Conservation (phyloP, 30 jellyfish, hydroid and myxozoan genomes). For the Catostylus mosaicus region DNA sequence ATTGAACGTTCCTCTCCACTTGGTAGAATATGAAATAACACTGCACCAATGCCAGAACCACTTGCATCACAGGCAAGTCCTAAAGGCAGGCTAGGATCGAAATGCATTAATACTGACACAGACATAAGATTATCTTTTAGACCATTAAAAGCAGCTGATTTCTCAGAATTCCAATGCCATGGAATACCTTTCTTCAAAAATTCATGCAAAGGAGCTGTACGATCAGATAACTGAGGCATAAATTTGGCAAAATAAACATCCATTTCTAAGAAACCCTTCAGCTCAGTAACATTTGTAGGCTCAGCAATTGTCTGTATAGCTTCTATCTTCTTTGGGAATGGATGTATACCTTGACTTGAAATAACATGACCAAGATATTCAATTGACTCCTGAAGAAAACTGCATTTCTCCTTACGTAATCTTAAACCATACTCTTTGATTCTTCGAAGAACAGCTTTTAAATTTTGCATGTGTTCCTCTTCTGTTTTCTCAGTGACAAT, state of each 20-base stretch:
- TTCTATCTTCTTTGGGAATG: slow-evolving; percentile 44
- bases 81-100: slow-evolving; percentile 52
- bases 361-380: slow-evolving; percentile 72
- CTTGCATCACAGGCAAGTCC: slow-evolving; percentile 76
- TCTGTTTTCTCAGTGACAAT: slow-evolving; percentile 35
- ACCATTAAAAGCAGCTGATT: slow-evolving; percentile 54
- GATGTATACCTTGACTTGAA: slow-evolving; percentile 62
- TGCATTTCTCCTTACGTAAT: slow-evolving; percentile 71
- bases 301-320: slow-evolving; percentile 46
- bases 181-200: slow-evolving; percentile 55
- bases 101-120: slow-evolving; percentile 62
- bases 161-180: slow-evolving; percentile 55
- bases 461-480: slow-evolving; percentile 66
- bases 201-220: slow-evolving; percentile 71
- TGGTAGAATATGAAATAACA: slow-evolving; percentile 55
- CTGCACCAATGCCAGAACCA: slow-evolving; percentile 70
- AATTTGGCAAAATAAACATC: slow-evolving; percentile 54
- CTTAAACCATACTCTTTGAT: slow-evolving; percentile 58
- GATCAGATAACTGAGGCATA: slow-evolving; percentile 68
- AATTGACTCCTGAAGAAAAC: slow-evolving; percentile 60
- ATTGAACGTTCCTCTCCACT: slow-evolving; percentile 63
- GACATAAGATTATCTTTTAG: slow-evolving; percentile 60
- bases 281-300: slow-evolving; percentile 70
- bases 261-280: slow-evolving; percentile 57
- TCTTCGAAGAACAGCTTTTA: slow-evolving; percentile 51